Evolutionary conservation across 2,797 vertebrate species (phyloP), one percentile per base, ranked within the genome.

Genomic region (Epinephelus awoara): DNA sequence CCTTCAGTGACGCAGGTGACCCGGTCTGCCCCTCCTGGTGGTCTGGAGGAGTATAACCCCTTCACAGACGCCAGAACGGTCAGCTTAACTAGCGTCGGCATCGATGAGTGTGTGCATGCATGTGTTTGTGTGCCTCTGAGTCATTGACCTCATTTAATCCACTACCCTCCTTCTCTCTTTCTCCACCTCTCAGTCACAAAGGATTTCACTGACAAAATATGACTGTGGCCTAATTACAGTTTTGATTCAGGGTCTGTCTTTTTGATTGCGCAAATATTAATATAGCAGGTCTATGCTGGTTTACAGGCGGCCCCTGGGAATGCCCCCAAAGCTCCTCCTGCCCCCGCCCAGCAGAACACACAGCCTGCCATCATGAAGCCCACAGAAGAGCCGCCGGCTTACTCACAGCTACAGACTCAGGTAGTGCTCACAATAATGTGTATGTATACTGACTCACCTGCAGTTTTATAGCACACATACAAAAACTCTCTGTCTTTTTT

Each of bases 311-410:
- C 95, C 49, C 96, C 97, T 74, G 96, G 96, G 91, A 96, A 95
- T 90, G 95, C 94, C 80, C 95, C 96, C 85, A 97, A 96, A 94
- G 94, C 96, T 78, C 83, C 95, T 62, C 92, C 94, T 19, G 77
- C 92, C 13, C 94, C 93, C 67, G 82, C 95, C 64, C 96, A 97
- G 74, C 96, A 97, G 75, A 98, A 96, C 92, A 98, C 97, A 71
- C 97, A 98, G 68, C 97, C 97, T 84, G 97, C 97, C 90, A 98
- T 98, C 95, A 98, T 98, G 97, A 98, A 98, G 90, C 97, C 97
- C 61, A 98, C 97, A 81, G 97, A 98, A 92, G 97, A 98, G 73
- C 95, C 97, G 2, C 96, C 97, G 46, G 95, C 97, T 67, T 98
- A 98, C 82, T 95, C 97, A 71, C 97, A 97, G 83, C 97, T 81